These are phyloP conservation scores for Rhinolophus ferrumequinum DNA, from an alignment of 2,113 vertebrate genomes.

Conservation along the genomic window DNA sequence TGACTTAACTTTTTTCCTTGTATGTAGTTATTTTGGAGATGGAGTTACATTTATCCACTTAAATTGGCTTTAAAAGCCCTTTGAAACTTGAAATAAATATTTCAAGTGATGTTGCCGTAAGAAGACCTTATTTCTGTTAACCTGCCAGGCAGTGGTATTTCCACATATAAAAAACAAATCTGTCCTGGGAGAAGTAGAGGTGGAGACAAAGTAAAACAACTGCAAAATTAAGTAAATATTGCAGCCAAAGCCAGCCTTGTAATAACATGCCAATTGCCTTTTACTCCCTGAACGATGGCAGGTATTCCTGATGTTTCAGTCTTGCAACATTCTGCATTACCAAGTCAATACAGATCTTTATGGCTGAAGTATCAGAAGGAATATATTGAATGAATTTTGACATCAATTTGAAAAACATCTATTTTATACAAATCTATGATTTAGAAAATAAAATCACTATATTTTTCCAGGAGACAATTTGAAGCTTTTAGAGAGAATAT, in stretches of 20 bases:
- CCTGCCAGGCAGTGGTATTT: background rate
- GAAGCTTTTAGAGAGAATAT: background rate
- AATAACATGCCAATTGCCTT: background rate
- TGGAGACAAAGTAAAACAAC: background rate
- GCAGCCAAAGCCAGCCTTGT: background rate
- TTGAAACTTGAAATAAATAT: background rate
- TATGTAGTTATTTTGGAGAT: background rate
- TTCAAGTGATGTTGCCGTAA: background rate
- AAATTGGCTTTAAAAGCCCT: background rate
- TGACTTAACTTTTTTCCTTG: background rate
- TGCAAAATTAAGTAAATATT: background rate
- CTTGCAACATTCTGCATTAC: background rate
- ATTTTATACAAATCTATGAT: background rate
- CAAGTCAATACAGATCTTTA: conserved; percentile 10
- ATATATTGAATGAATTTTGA: background rate
- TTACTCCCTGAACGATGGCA: background rate
- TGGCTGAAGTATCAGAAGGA: background rate
- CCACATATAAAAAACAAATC: background rate
- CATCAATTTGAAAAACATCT: background rate
- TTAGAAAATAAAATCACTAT: conserved; percentile 28
- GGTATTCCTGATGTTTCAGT: conserved; percentile 12
- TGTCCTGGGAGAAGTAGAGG: background rate
- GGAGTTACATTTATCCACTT: background rate
- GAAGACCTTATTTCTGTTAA: background rate
- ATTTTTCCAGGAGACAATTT: background rate